Base-by-base conservation (phyloP, 2,113 vertebrate genomes). In the Nettapus auritus region DNA sequence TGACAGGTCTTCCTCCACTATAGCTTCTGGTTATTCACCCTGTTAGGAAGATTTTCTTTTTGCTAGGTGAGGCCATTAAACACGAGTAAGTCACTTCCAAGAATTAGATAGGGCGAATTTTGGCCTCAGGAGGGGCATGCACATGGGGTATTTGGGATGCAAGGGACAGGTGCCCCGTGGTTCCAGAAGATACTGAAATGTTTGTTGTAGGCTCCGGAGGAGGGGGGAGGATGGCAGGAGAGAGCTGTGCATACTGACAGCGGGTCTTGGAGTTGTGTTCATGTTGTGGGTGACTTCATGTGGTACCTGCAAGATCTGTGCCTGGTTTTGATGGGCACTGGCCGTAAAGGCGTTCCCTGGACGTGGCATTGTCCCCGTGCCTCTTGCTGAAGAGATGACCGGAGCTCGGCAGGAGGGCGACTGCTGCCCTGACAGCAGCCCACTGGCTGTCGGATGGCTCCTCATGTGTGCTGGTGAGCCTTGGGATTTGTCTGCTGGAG, bases 201-300 rank as follows among this genome's bases (percentile, higher is more conserved):
- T 7, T 36, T 44, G 42, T 46, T 81, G 28, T 4, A 8, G 50
- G 6, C 12, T 6, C 31, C 48, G 10, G 42, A n/a, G 83, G 9
- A 59, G 42, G 6, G 8, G 52, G 16, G 15, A 53, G 29, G 48
- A 9, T 50, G 59, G 67, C 62, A 79, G 80, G 52, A 50, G 48
- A 6, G 59, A 3, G 21, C 22, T 1, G 0, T 8, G 8, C 36
- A 0, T 2, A 10, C 11, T 40, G 52, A 34, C 3, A 1, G 57
- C 0, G 0, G 19, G 29, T 46, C 26, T 7, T 6, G 42, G 15
- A 50, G 86, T 40, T 4, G 8, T 33, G 28, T 12, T 53, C 3
- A 3, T 23, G 15, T 33, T 3, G 4, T 29, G 95, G 76, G 40
- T 75, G 84, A 29, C 26, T 40, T 59, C 2, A 0, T 1, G 52